Percentiles rank a stretch among this genome's conserved stretches.
Evolutionary conservation across 30 jellyfish, hydroid and myxozoan genomes (phyloP).

Genomic region (Morbakka virulenta): DNA sequence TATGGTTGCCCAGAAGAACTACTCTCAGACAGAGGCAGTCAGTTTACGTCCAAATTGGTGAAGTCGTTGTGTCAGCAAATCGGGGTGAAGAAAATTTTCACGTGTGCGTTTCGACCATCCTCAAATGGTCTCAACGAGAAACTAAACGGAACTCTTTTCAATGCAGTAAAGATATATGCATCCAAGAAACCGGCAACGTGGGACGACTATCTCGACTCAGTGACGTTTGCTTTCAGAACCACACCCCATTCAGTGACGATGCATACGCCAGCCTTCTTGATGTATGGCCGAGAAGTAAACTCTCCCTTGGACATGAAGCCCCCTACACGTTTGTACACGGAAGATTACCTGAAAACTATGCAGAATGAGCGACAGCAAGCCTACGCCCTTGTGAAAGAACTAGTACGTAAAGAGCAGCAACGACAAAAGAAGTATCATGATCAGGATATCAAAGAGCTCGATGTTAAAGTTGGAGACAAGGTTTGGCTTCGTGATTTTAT

Average conservation of each 20-base stretch:
- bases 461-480: conserved; percentile 12
- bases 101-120: conserved; percentile 57
- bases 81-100: conserved; percentile 46
- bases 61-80: conserved; percentile 18
- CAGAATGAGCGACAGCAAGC: conserved; percentile 26
- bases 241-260: conserved; percentile 52
- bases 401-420: conserved; percentile 15
- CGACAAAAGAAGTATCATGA: conserved; percentile 19
- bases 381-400: conserved; percentile 24
- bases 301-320: conserved; percentile 47
- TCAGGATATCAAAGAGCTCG: neutral
- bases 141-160: conserved; percentile 34
- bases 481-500: conserved; percentile 29
- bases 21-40: conserved; percentile 41
- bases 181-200: conserved; percentile 34
- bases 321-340: neutral
- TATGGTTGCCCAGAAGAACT: conserved; percentile 43
- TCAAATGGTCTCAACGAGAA: conserved; percentile 26
- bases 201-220: conserved; percentile 33
- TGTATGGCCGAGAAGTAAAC: conserved; percentile 22
- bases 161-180: conserved; percentile 20
- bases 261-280: conserved; percentile 35
- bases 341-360: conserved; percentile 14
- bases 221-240: conserved; percentile 30
- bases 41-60: conserved; percentile 7